Evolutionary conservation across 1,140 invertebrate genomes (phyloP).

Genomic region (Tetramorium alpestre): DNA sequence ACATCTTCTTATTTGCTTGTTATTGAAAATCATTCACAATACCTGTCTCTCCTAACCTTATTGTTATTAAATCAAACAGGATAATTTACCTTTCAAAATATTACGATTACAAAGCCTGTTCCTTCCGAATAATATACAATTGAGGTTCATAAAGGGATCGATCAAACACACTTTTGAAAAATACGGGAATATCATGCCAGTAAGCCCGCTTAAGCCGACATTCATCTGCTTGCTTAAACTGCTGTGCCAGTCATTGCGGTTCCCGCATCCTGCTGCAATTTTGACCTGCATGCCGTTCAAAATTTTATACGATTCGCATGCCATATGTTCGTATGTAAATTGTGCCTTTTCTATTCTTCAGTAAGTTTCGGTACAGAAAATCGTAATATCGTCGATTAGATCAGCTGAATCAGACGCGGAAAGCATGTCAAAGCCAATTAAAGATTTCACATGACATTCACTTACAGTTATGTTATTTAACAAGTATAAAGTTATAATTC

Average conservation of each 20-base stretch:
- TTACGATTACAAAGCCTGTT: constrained; percentile 7
- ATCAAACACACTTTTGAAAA: constrained; percentile 30
- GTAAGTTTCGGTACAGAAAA: not conserved
- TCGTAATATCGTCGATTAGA: not conserved
- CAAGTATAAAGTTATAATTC: constrained; percentile 5
- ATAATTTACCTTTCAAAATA: constrained; percentile 20
- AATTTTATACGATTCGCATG: constrained; percentile 57
- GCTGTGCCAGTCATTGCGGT: constrained; percentile 62
- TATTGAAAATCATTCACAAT: constrained; percentile 1
- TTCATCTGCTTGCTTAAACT: constrained; percentile 39
- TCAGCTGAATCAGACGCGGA: constrained; percentile 7
- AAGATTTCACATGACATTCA: not conserved
- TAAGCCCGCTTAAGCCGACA: constrained; percentile 39
- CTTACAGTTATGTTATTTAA: constrained; percentile 19
- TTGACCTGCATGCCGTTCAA: constrained; percentile 38
- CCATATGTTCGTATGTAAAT: constrained; percentile 77
- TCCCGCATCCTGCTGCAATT: constrained; percentile 70
- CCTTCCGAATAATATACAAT: constrained; percentile 1
- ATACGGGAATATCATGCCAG: constrained; percentile 6
- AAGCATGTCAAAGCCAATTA: not conserved
- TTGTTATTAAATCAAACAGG: not conserved
- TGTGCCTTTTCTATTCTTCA: not conserved
- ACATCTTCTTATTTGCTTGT: not conserved
- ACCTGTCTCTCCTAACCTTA: not conserved
- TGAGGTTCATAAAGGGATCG: constrained; percentile 14